A percentile compares a stretch with the other conserved stretches of the same genome.
Evolutionary conservation across 2,113 vertebrate genomes (phyloP).

Genomic region (Puffinus mauretanicus): DNA sequence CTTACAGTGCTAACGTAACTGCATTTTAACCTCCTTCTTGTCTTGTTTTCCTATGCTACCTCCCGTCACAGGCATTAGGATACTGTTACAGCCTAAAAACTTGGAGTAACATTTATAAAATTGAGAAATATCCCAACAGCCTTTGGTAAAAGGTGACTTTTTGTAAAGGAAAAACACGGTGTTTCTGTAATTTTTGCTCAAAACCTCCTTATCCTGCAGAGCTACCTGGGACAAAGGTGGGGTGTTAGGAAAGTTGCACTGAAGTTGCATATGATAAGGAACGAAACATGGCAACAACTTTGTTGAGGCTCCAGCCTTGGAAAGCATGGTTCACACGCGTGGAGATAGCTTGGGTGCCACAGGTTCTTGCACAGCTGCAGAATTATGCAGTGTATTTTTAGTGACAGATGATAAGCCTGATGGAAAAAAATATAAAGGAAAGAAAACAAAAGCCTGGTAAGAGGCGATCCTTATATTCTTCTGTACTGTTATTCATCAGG

Average conservation of each 20-base stretch:
- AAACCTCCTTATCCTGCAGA: not conserved
- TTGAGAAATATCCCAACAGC: not conserved
- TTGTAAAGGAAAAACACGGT: not conserved
- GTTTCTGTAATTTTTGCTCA: not conserved
- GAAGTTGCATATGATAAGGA: not conserved
- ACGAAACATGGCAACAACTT: not conserved
- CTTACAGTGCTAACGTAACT: not conserved
- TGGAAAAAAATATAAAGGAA: not conserved
- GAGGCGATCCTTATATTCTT: not conserved
- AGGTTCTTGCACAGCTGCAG: not conserved
- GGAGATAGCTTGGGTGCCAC: rapidly evolving
- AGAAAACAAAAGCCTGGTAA: not conserved
- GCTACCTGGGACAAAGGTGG: not conserved
- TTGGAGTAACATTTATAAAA: not conserved
- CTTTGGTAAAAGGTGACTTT: not conserved
- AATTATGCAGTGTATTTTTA: not conserved
- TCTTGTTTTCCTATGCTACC: not conserved
- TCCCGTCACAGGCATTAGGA: not conserved
- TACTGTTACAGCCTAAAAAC: not conserved
- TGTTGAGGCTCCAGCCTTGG: not conserved
- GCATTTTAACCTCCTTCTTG: not conserved
- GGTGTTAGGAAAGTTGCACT: not conserved
- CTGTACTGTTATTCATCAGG: not conserved
- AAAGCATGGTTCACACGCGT: not conserved
- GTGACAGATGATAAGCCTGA: not conserved